A percentile compares a stretch with the other conserved stretches of the same genome.
phyloP scores from a whole-genome alignment of 2,113 vertebrate species.

The Euleptes europaea region DNA sequence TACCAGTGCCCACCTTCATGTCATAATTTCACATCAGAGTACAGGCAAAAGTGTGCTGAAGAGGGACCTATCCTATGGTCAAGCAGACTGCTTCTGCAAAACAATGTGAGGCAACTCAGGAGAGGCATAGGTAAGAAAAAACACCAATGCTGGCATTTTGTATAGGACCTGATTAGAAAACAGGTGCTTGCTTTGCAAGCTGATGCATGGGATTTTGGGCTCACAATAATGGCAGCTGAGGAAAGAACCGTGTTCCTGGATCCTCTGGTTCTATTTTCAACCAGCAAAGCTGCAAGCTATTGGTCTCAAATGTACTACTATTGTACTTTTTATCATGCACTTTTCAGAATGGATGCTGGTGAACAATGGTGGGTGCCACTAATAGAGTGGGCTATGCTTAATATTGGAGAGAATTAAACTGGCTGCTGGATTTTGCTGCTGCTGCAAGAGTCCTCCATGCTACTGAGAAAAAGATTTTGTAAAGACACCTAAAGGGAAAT shows the following conservation, averaged over 20 bases:
- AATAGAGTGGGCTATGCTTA: constrained; percentile 2
- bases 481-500: constrained; percentile 25
- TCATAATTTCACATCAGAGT: too few species aligned
- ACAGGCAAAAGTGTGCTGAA: too few species aligned
- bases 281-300: background rate
- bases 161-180: background rate
- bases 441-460: constrained; percentile 4
- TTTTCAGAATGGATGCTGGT: background rate
- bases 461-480: constrained; percentile 30
- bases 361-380: background rate
- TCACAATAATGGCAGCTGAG: background rate
- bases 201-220: background rate
- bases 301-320: background rate
- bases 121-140: background rate
- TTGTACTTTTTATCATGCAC: background rate
- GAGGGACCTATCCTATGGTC: too few species aligned
- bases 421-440: constrained; percentile 27
- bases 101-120: too few species aligned
- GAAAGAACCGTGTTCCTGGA: background rate
- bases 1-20: too few species aligned
- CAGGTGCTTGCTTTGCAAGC: background rate
- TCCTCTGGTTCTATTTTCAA: background rate
- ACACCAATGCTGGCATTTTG: background rate
- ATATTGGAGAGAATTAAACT: background rate
- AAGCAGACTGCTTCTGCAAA: too few species aligned